Base-by-base conservation (phyloP, 2,888 invertebrate species). In the Caenorhabditis drosophilae region DNA sequence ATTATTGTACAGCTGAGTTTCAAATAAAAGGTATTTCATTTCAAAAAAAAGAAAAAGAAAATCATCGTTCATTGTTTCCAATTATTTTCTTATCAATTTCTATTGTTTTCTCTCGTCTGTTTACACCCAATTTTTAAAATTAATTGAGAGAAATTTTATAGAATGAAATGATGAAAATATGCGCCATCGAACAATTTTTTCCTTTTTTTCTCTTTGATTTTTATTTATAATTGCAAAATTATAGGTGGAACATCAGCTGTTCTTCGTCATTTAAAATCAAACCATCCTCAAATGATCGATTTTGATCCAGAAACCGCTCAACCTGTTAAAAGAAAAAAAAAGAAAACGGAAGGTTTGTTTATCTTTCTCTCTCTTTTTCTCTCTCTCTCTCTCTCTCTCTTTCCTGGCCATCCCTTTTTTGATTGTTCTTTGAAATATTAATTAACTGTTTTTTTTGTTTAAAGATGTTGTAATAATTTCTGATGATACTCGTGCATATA, bases 241-340 rank as follows among this genome's bases (percentile, higher is more conserved):
- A 11, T 44, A 61, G 61, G 63, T 11, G 63, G 63, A 3, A 64
- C 63, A 1, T 64, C 63, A 0, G 63, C 63, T 7, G 51, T 64
- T 4, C 46, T 64, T 4, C 63, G 63, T 15, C 63, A 64, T 35
- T 38, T 64, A 12, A 64, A 64, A 42, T 45, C 54, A 1, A 58
- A 46, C n/a, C 63, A 64, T 15, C 58, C 63, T 22, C 51, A 49
- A 4, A 56, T 47, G 3, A 64, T 64, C 46, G 55, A 64, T 22
- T 58, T 58, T 22, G 63, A 64, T 22, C 63, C 63, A 6, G 57
- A 56, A 4, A 52, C 50, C 34, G 50, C 56, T 40, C 62, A 56
- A n/a, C 56, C 56, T 22, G 31, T 52, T 2, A 38, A 35, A 16
- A 27, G 62, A 4, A 47, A 52, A 25, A 62, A 57, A 40, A n/a